phyloP scores from a whole-genome alignment of 2,113 vertebrate species.

The Scortum barcoo region DNA sequence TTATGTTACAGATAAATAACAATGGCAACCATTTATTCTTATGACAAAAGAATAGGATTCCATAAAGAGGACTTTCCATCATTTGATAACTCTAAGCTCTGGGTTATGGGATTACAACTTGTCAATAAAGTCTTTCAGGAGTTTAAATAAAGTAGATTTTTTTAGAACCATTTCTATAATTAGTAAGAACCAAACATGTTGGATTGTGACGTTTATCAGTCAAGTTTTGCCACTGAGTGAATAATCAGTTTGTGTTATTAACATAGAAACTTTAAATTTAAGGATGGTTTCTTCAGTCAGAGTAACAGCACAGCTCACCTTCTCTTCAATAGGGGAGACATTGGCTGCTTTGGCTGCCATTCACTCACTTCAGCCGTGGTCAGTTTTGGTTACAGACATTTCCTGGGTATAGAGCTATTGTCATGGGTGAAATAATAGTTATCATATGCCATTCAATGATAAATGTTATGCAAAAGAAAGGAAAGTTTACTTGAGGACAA shows the following conservation, averaged over 20 bases:
- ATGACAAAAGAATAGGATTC: slow-evolving; percentile 5
- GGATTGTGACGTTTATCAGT: slow-evolving; percentile 1
- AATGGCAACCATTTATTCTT: background rate
- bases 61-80: background rate
- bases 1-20: slow-evolving; percentile 19
- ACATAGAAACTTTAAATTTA: background rate
- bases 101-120: slow-evolving; percentile 2
- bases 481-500: no score
- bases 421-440: no score
- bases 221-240: background rate
- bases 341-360: background rate
- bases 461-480: no score
- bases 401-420: no score
- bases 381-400: no score
- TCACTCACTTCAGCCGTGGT: no score
- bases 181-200: background rate
- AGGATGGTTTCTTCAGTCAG: background rate
- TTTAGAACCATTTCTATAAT: background rate
- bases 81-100: background rate
- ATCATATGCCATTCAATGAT: no score
- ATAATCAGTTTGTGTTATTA: background rate
- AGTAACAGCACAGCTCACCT: background rate
- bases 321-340: background rate
- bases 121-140: background rate
- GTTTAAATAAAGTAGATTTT: background rate